Base-by-base conservation (phyloP, 2,888 invertebrate genomes). In the Ichneumoninae sp. region DNA sequence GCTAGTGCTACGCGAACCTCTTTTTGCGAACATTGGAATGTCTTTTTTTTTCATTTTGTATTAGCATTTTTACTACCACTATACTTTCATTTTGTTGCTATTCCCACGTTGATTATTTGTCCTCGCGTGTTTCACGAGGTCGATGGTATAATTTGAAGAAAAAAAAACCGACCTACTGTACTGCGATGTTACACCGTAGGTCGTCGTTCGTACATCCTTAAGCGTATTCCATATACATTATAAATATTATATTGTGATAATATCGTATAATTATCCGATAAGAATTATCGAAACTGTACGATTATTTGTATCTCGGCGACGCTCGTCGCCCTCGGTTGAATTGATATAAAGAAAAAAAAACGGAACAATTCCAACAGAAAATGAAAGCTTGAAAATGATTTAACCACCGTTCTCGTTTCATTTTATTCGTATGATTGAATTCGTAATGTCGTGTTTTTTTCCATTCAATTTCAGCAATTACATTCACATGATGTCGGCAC, bases 181-280 rank as follows among this genome's bases (percentile, higher is more conserved):
- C 52, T 19, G 52, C 30, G 36, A 57, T 8, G 13, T 71, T 36
- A 22, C 10, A 16, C 19, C 60, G 60, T 30, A 16, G 60, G 30
- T 63, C 57, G 16, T 57, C 71, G 40, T 57, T 73, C 57, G 71
- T 73, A 22, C 19, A 73, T 73, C 71, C 71, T 73, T 73, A 73
- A 73, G 44, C 74, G 63, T 74, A 74, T 74, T 74, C 74, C 74
- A 74, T 60, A 63, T 63, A 63, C 44, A 74, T 47, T 74, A 74
- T 54, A 89, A 91, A 90, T 88, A 91, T 88, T 90, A 88, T 92
- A 92, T 92, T 92, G 92, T 92, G 92, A 92, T 92, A 92, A 89
- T 92, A 90, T 87, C 88, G 87, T 88, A 89, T 91, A 89, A 88
- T 88, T 63, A 81, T 60, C 50, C 74, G 66, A 85, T 82, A 81